Evolutionary conservation across 1,140 invertebrate genomes (phyloP), one percentile per base, ranked within the genome.

Genomic region (Trichonephila clavata): DNA sequence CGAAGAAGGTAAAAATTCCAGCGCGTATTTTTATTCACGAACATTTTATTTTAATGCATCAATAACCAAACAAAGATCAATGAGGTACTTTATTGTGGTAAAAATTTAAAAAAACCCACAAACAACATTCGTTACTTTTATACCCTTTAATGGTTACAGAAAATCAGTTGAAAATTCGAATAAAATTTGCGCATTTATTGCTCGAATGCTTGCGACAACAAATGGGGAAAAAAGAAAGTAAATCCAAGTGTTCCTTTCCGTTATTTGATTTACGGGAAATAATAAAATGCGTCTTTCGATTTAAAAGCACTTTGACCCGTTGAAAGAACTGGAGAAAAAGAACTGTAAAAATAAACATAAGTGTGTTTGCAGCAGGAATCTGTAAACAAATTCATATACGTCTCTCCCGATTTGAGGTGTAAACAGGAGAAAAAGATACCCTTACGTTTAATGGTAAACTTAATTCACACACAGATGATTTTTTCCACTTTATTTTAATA

Each of bases 181-280:
- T 83, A 10, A 50, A 50, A 50, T 50, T 50, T 43, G 50, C 20
- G 50, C 50, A 59, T 83, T 83, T 59, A 83, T 83, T 83, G 39
- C 81, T 59, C 20, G 10, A 59, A 83, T 83, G 43, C 50, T 24
- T 83, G 24, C 20, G 50, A 83, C 20, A 83, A 57, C 39, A 83
- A 59, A 83, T 83, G 20, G 32, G 39, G 43, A 0, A 27, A 21
- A 59, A 83, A 83, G n/a, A 83, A 83, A 20, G 18, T 18, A 50
- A 83, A 83, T 13, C 43, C 39, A 16, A 21, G 81, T 24, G 50
- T 57, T 83, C 50, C 81, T 50, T 50, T 83, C 81, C 43, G 81
- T 83, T 24, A 83, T 24, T 83, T 83, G 81, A 83, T 83, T 83
- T 83, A 83, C 81, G 43, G 50, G 81, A 83, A 83, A 50, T 83